Percentiles rank a stretch among this genome's conserved stretches.
Evolutionary conservation across 2,113 vertebrate species (phyloP).

Genomic region (Pelusios castaneus): DNA sequence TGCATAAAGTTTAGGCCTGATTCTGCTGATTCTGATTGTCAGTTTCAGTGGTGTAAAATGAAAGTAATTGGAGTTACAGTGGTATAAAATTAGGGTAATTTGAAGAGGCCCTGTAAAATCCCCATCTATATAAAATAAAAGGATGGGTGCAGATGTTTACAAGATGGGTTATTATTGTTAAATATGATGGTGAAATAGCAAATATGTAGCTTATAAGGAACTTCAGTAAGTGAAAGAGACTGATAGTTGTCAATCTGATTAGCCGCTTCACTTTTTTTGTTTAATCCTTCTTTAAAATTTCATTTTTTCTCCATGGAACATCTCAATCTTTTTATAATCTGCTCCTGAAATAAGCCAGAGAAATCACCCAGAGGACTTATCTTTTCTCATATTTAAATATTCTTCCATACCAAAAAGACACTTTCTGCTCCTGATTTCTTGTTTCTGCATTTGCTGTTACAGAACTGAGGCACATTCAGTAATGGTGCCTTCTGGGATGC

Average conservation of each 20-base stretch:
- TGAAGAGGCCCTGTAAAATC: neutral
- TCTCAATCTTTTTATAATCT: neutral
- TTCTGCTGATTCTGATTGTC: neutral
- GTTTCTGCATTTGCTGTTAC: neutral
- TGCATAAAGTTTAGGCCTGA: neutral
- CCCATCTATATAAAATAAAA: neutral
- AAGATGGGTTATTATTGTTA: neutral
- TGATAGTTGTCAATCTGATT: neutral
- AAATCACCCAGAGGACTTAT: neutral
- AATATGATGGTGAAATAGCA: neutral
- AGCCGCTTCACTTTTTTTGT: neutral
- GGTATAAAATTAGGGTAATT: neutral
- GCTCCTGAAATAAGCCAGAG: neutral
- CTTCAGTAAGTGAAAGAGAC: neutral
- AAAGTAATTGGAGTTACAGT: neutral
- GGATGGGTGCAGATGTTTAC: neutral
- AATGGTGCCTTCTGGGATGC: neutral
- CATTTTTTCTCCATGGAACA: neutral
- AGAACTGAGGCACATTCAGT: neutral
- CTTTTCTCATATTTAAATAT: neutral
- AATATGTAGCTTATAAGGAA: neutral
- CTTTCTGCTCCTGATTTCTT: neutral
- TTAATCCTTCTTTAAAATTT: neutral
- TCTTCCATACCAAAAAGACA: neutral
- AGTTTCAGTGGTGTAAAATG: neutral